Evolutionary conservation across 2,888 invertebrate genomes (phyloP), one percentile per base, ranked within the genome.

Genomic region (Sialis fuliginosa): DNA sequence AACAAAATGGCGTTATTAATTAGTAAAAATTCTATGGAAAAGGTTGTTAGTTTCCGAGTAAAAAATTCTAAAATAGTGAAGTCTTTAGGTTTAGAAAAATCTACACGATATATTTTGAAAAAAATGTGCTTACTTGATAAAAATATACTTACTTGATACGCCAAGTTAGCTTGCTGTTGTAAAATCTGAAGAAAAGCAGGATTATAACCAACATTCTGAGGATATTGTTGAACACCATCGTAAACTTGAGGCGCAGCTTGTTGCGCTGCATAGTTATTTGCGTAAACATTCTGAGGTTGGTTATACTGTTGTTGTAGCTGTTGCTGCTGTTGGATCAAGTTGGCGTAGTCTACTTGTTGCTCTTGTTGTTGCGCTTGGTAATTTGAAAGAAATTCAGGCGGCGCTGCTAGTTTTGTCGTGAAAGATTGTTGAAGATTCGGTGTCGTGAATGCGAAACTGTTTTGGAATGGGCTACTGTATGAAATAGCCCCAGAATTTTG

Each of bases 81-180:
- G n/a, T n/a, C n/a, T n/a, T n/a, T n/a, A n/a, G n/a, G n/a, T n/a
- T n/a, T n/a, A n/a, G n/a, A n/a, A n/a, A n/a, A n/a, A n/a, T n/a
- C n/a, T n/a, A n/a, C n/a, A n/a, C n/a, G n/a, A n/a, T n/a, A n/a
- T n/a, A n/a, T n/a, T n/a, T n/a, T n/a, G n/a, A n/a, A n/a, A n/a
- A n/a, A n/a, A n/a, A n/a, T n/a, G n/a, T n/a, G n/a, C n/a, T n/a
- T n/a, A n/a, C n/a, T n/a, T n/a, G n/a, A n/a, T n/a, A n/a, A n/a
- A n/a, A n/a, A n/a, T n/a, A n/a, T n/a, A n/a, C 22, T 22, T 22
- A 22, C 22, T 22, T 22, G 22, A 22, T 58, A 62, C 32, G 57
- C 56, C 51, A 60, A 55, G 46, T 56, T 57, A 9, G 56, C 48
- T 42, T 52, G 59, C 34, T 42, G 42, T 42, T 42, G 42, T 42